These are phyloP conservation scores for Euglossa dilemma DNA, from an alignment of 1,140 invertebrate genomes.

Conservation along the genomic window DNA sequence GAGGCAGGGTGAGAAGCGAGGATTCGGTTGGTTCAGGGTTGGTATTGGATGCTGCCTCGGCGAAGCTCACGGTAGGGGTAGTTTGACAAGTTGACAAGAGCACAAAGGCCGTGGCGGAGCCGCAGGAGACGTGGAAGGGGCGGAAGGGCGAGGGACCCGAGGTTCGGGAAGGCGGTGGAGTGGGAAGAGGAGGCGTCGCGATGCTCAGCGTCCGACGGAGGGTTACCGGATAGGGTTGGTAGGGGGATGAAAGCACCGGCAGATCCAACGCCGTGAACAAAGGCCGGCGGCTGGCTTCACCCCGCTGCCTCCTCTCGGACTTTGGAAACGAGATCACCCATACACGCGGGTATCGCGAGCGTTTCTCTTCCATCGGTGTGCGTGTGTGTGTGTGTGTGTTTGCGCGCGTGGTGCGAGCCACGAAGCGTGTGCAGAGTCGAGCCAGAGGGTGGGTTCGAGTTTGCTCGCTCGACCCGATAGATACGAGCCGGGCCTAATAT, in stretches of 20 bases:
- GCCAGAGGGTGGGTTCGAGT: slow-evolving; percentile 21
- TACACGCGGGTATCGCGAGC: slow-evolving; percentile 46
- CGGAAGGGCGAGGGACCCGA: slow-evolving; percentile 18
- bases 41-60: slow-evolving; percentile 77
- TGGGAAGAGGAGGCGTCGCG: slow-evolving; percentile 74
- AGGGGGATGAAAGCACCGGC: slow-evolving; percentile 58
- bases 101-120: slow-evolving; percentile 77
- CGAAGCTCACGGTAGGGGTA: slow-evolving; percentile 71
- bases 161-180: slow-evolving; percentile 15
- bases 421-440: neutral
- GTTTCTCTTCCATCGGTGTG: neutral
- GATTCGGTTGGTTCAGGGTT: slow-evolving; percentile 64
- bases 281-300: slow-evolving; percentile 63
- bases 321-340: slow-evolving; percentile 66
- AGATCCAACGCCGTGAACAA: slow-evolving; percentile 72
- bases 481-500: slow-evolving; percentile 69
- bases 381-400: neutral
- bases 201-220: slow-evolving; percentile 75
- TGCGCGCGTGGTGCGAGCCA: neutral
- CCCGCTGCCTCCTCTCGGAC: slow-evolving; percentile 42
- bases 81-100: slow-evolving; percentile 83
- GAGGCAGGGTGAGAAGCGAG: slow-evolving; percentile 56
- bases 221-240: slow-evolving; percentile 57
- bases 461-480: slow-evolving; percentile 58
- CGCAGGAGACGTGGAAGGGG: slow-evolving; percentile 48